A percentile compares a stretch with the other conserved stretches of the same genome.
Conservation (phyloP, 2,113 vertebrate genomes). For the Microcebus murinus region DNA sequence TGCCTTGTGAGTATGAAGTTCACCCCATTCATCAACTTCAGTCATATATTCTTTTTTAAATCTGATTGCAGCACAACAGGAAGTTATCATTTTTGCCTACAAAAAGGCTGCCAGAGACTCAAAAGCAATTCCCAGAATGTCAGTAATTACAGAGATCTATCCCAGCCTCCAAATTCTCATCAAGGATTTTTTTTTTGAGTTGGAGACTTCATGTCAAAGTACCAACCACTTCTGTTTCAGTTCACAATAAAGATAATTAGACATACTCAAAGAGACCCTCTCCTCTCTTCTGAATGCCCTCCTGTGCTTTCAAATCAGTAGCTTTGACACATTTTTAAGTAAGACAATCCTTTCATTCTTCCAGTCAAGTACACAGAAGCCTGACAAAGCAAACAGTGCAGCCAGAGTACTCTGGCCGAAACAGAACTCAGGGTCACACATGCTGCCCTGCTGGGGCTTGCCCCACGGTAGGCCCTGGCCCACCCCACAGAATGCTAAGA, state of each 20-base stretch:
- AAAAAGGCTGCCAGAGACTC: not conserved
- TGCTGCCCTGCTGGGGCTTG: not conserved
- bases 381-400: not conserved
- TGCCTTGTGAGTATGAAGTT: not conserved
- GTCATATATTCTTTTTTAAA: not conserved
- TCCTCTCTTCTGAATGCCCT: not conserved
- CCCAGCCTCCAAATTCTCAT: not conserved
- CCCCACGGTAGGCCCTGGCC: not conserved
- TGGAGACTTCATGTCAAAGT: not conserved
- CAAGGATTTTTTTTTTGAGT: not conserved
- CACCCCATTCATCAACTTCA: not conserved
- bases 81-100: not conserved
- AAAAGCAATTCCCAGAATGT: not conserved
- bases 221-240: not conserved
- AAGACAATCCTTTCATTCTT: not conserved
- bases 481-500: not conserved
- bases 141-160: not conserved
- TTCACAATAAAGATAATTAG: conserved; percentile 19
- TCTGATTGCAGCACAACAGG: not conserved
- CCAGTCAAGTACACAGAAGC: not conserved
- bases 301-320: not conserved
- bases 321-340: not conserved
- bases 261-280: not conserved
- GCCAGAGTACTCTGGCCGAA: not conserved
- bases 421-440: not conserved